These are phyloP conservation scores for Caenorhabditis latens DNA, from an alignment of 1,140 invertebrate genomes.

Conservation along the genomic window DNA sequence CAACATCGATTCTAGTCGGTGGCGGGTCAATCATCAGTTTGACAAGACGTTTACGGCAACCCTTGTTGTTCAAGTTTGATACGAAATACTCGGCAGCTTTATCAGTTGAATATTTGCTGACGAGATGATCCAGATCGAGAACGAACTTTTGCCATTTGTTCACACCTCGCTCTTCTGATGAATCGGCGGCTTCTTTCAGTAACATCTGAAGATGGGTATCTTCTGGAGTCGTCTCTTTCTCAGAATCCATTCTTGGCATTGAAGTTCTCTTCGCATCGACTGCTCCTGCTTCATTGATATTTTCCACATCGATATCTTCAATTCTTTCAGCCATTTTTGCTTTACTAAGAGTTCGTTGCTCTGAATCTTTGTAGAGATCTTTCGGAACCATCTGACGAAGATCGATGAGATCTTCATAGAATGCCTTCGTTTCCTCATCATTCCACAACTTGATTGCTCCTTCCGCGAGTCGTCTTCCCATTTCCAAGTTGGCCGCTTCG, in stretches of 20 bases:
- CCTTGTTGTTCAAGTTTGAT: constrained; percentile 64
- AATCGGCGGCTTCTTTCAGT: constrained; percentile 2
- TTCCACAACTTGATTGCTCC: constrained; percentile 61
- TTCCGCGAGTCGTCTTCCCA: constrained; percentile 48
- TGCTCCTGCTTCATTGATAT: constrained; percentile 13
- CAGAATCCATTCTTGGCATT: background rate
- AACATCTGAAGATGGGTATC: background rate
- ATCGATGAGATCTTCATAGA: constrained; percentile 64
- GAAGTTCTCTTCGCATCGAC: constrained; percentile 26
- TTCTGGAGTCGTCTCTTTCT: constrained; percentile 25
- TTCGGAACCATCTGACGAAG: constrained; percentile 63
- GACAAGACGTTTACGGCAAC: constrained; percentile 53
- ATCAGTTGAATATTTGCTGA: constrained; percentile 65
- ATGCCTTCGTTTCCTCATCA: constrained; percentile 64
- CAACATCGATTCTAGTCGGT: constrained; percentile 57
- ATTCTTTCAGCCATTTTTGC: constrained; percentile 53
- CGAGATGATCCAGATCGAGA: constrained; percentile 56
- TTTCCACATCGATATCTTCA: constrained; percentile 61
- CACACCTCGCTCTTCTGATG: constrained; percentile 16
- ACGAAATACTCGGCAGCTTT: constrained; percentile 64
- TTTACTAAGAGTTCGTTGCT: constrained; percentile 50
- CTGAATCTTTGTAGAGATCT: constrained; percentile 62
- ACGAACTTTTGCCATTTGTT: constrained; percentile 58
- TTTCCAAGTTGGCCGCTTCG: constrained; percentile 59
- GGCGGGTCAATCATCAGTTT: constrained; percentile 39